Percentiles rank a stretch among this genome's conserved stretches.
phyloP scores from a whole-genome alignment of 2,113 vertebrate species.

The Recurvirostra avosetta region DNA sequence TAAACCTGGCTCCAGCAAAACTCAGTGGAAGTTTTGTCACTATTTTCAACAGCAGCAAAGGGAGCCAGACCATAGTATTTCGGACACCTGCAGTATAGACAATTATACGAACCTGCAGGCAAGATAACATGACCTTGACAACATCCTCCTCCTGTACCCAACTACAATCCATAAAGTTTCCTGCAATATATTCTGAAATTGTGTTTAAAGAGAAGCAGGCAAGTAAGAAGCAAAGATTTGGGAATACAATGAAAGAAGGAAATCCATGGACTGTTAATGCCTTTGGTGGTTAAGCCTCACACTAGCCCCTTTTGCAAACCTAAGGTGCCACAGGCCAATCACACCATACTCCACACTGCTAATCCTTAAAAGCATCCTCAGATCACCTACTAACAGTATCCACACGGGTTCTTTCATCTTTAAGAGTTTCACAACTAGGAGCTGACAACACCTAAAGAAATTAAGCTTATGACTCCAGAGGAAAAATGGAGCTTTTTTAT shows the following conservation, averaged over 20 bases:
- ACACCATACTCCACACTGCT: background rate
- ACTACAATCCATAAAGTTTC: background rate
- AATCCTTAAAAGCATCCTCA: background rate
- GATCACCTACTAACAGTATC: background rate
- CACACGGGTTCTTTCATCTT: background rate
- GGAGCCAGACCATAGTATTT: background rate
- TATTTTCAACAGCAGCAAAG: background rate
- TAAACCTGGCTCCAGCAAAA: background rate
- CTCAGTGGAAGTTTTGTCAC: background rate
- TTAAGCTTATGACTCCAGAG: background rate
- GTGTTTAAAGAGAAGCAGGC: background rate
- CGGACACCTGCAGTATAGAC: background rate
- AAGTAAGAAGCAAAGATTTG: background rate
- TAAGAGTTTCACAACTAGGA: background rate
- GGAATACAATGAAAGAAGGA: background rate
- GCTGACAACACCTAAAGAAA: background rate
- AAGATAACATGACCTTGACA: background rate
- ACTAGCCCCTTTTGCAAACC: background rate
- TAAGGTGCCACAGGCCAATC: background rate
- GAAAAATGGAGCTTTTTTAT: background rate
- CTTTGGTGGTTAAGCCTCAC: background rate
- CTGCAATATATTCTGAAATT: background rate
- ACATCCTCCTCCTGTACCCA: background rate
- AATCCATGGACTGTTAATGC: fast-evolving
- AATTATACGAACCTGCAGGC: background rate